Evolutionary conservation across 2,888 invertebrate genomes (phyloP), one percentile per base, ranked within the genome.

Genomic region (Diploptera punctata): DNA sequence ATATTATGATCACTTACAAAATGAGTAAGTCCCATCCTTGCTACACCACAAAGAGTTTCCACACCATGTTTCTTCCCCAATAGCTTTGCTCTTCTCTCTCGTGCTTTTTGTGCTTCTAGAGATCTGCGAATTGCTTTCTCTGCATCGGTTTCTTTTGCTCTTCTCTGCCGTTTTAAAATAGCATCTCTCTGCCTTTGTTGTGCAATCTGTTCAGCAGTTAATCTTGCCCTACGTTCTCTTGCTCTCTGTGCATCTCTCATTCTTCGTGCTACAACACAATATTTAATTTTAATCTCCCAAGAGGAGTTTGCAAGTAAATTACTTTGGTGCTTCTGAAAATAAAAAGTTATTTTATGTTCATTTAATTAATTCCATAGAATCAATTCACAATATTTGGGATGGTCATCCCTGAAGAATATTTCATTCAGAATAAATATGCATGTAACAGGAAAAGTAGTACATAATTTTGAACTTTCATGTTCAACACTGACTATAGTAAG

Each of bases 1-100:
- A n/a, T n/a, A n/a, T n/a, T n/a, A n/a, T 52, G 2, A 47, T 47
- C 9, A 52, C 52, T 52, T 52, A 52, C 52, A 52, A 52, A 52
- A 52, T 52, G 52, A 7, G 52, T 2, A 3, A 52, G 52, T 13
- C 52, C 52, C 24, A 52, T 52, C 52, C 52, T 52, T 21, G 52
- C 52, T 9, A 24, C 24, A 21, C 10, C 13, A 24, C 52, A 52
- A 3, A 52, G 19, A 7, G 21, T 52, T 1, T 19, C 24, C 9
- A 52, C n/a, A 9, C 52, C 10, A 13, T 52, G 24, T 16, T 52
- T 52, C 52, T 21, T 52, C 21, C 52, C 24, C 9, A 52, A 9
- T 24, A 52, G 13, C 52, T 52, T 52, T 24, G 52, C 52, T 18
- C 52, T 52, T 18, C 52, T 7, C 52, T 52, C 52, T 24, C 52